These are phyloP conservation scores for Troilus luridus DNA, from an alignment of 2,888 invertebrate species.

Conservation along the genomic window DNA sequence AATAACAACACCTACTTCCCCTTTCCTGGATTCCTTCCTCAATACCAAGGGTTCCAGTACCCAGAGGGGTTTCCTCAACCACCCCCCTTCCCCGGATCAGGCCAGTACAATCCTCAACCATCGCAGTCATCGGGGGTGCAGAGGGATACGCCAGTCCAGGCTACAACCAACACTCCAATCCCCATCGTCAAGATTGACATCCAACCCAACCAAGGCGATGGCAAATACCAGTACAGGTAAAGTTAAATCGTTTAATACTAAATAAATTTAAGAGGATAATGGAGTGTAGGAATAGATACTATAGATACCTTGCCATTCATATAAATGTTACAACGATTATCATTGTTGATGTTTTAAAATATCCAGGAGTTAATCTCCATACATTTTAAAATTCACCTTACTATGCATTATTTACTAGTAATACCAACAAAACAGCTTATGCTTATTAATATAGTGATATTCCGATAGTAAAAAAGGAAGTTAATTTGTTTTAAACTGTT, in stretches of 20 bases:
- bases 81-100: background rate
- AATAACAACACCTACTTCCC: background rate
- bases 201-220: conserved; percentile 61
- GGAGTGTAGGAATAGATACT: too few relatives aligned
- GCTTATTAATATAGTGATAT: too few relatives aligned
- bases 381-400: too few relatives aligned
- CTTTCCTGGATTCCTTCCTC: background rate
- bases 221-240: conserved; percentile 63
- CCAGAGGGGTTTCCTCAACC: conserved; percentile 12
- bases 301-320: too few relatives aligned
- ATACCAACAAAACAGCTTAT: too few relatives aligned
- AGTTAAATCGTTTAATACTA: background rate
- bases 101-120: conserved; percentile 13
- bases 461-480: too few relatives aligned
- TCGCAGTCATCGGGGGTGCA: background rate
- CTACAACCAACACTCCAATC: conserved; percentile 15
- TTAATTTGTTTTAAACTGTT: too few relatives aligned
- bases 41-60: background rate
- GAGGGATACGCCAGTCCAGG: background rate
- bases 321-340: too few relatives aligned
- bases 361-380: too few relatives aligned
- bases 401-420: too few relatives aligned
- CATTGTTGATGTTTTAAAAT: too few relatives aligned
- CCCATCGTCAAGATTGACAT: conserved; percentile 61
- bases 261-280: background rate